A percentile compares a stretch with the other conserved stretches of the same genome.
phyloP scores from a whole-genome alignment of 2,888 invertebrate genomes.

The Rhimphoctona megacephalus region DNA sequence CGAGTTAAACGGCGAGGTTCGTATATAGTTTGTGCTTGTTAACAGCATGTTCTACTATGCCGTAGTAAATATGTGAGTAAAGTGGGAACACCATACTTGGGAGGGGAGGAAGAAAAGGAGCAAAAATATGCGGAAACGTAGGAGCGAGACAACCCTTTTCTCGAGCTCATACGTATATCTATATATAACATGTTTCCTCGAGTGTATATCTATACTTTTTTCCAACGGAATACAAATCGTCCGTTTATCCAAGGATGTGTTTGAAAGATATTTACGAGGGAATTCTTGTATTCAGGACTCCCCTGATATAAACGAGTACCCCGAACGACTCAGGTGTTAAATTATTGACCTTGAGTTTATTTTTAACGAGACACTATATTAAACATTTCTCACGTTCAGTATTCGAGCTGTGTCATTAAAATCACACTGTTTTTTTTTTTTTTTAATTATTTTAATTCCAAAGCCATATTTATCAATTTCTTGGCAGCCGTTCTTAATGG shows the following conservation, averaged over 20 bases:
- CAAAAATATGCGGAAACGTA: slow-evolving; percentile 68
- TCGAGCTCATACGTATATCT: slow-evolving; percentile 18
- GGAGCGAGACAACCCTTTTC: slow-evolving; percentile 45
- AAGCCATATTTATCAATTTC: neutral
- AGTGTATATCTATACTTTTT: slow-evolving; percentile 35
- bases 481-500: neutral
- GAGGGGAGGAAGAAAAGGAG: slow-evolving; percentile 15
- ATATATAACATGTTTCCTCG: slow-evolving; percentile 16
- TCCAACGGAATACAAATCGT: slow-evolving; percentile 67
- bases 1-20: slow-evolving; percentile 53
- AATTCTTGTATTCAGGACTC: slow-evolving; percentile 22
- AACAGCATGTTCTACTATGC: slow-evolving; percentile 64
- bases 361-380: slow-evolving; percentile 8
- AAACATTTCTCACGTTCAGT: neutral
- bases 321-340: slow-evolving; percentile 2
- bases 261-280: slow-evolving; percentile 63
- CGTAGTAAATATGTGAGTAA: slow-evolving; percentile 51
- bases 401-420: neutral
- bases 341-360: slow-evolving; percentile 28
- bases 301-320: slow-evolving; percentile 3
- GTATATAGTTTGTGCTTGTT: slow-evolving; percentile 61
- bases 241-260: slow-evolving; percentile 61
- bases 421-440: neutral
- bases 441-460: neutral
- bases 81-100: slow-evolving; percentile 41